Evolutionary conservation across 2,113 vertebrate genomes (phyloP), one percentile per base, ranked within the genome.

Genomic region (Plecotus auritus): DNA sequence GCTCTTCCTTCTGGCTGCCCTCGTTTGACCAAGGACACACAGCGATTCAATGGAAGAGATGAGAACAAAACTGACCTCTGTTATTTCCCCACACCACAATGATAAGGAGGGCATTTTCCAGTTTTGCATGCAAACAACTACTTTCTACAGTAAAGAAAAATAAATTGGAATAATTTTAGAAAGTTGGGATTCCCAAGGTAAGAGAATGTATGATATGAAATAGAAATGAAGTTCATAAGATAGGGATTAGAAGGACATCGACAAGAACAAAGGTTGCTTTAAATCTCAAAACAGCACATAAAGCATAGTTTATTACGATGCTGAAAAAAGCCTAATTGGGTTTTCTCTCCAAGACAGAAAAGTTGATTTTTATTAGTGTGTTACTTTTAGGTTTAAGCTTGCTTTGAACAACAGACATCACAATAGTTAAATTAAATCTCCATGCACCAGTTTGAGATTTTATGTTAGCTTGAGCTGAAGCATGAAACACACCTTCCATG

Each of bases 281-380:
- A 81, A 94, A 91, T 89, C 84, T 93, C 70, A 90, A 76, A 67
- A 82, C 85, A 82, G 74, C 56, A 96, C 78, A 66, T 7, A 80
- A 80, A 89, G 51, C 76, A 78, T 16, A 95, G 80, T 83, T 93
- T 67, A 61, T 49, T 82, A 56, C 90, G 40, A 64, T 47, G 40
- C 18, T 83, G 40, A 37, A 70, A 64, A 69, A 70, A n/a, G 16
- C 18, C 32, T 40, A 20, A 54, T 80, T 93, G 23, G 20, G n/a
- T 70, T 90, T 93, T 95, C 32, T 92, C 37, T 94, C 35, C 18
- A 76, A 81, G 13, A 86, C 35, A 93, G 61, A 90, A 93, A 89
- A 9, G 56, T 35, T 12, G 18, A 82, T 64, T 80, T 89, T 90
- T 84, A 49, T 87, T 85, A 85, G 49, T 11, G 18, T 69, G 56